Conservation (phyloP, 2,797 vertebrate species). For the Corythornis leucogaster region DNA sequence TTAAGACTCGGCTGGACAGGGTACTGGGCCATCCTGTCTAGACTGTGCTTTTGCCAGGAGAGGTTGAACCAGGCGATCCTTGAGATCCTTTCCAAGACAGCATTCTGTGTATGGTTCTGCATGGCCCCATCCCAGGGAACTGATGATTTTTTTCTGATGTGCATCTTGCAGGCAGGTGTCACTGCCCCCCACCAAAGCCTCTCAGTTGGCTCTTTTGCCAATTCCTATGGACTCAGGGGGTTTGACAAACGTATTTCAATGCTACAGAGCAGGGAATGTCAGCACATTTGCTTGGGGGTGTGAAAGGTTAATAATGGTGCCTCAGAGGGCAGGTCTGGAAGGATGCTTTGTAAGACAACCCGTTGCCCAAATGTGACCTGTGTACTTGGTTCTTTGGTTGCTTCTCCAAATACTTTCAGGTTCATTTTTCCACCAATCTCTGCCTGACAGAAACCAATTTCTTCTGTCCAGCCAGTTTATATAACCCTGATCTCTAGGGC, state of each 20-base stretch:
- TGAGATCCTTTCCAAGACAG: no score
- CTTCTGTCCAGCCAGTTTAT: background rate
- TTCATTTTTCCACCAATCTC: background rate
- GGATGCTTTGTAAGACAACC: background rate
- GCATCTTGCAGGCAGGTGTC: fast-evolving
- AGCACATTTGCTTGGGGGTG: background rate
- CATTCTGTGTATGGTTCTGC: no score
- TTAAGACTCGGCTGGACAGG: background rate
- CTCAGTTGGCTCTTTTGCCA: background rate
- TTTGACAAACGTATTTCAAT: background rate
- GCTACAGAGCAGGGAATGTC: fast-evolving
- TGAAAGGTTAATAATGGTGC: background rate
- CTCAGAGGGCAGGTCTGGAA: background rate
- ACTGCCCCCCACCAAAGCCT: fast-evolving
- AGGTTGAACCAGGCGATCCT: background rate
- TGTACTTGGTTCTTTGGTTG: background rate
- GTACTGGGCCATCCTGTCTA: no score
- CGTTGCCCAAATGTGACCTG: fast-evolving
- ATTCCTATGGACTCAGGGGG: background rate
- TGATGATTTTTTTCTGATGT: fast-evolving
- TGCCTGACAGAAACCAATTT: background rate
- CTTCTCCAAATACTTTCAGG: background rate
- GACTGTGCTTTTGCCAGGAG: background rate
- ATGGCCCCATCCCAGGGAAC: background rate
- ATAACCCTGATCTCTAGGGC: background rate